Percentiles rank a stretch among this genome's conserved stretches.
Conservation (phyloP, 2,888 invertebrate genomes). For the Epinotia ramella region DNA sequence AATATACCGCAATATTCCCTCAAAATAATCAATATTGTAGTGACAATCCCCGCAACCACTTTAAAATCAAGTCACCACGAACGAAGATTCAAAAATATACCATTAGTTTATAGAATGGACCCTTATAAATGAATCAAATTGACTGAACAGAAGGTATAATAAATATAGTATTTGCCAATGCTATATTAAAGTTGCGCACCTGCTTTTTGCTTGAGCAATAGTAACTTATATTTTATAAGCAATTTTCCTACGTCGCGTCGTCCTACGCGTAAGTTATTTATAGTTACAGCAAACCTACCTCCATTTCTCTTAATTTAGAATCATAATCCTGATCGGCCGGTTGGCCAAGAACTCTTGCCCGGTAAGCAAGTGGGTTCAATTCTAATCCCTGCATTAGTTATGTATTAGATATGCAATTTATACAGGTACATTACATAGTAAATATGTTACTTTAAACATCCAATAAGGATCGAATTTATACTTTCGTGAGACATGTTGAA, state of each 20-base stretch:
- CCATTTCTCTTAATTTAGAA: conserved; percentile 31
- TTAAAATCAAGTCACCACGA: too few relatives aligned
- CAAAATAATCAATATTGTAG: too few relatives aligned
- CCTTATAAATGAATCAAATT: too few relatives aligned
- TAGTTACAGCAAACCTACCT: conserved; percentile 9
- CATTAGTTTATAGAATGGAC: too few relatives aligned
- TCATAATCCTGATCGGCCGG: conserved; percentile 18
- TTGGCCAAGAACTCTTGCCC: conserved; percentile 13
- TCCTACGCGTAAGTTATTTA: conserved; percentile 18
- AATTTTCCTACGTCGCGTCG: conserved; percentile 7
- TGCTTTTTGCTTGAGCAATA: not conserved
- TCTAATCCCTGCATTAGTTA: not conserved
- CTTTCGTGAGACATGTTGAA: too few relatives aligned
- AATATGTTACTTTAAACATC: not conserved
- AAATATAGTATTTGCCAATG: too few relatives aligned
- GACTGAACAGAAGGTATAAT: too few relatives aligned
- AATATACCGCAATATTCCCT: too few relatives aligned
- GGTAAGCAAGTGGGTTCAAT: conserved; percentile 13
- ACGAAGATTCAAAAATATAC: too few relatives aligned
- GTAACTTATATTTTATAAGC: not conserved
- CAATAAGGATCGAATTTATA: too few relatives aligned
- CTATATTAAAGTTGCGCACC: not conserved
- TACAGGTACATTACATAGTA: not conserved
- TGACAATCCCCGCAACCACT: too few relatives aligned
- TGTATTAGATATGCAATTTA: not conserved